Evolutionary conservation across 2,888 invertebrate genomes (phyloP).

Genomic region (Cryptocephalus primarius): DNA sequence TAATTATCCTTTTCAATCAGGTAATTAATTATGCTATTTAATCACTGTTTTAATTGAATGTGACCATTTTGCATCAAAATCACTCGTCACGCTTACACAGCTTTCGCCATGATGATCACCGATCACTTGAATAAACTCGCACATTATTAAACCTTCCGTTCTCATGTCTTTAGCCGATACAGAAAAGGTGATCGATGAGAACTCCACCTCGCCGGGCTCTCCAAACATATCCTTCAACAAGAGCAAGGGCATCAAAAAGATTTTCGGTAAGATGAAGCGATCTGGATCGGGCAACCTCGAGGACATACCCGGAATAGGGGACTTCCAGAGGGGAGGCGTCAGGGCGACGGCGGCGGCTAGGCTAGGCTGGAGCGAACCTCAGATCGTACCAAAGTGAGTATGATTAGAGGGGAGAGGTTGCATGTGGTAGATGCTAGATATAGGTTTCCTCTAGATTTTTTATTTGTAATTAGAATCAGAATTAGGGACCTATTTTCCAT

Average conservation of each 20-base stretch:
- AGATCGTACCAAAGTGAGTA: constrained; percentile 27
- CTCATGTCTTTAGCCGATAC: constrained; percentile 46
- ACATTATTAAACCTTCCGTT: too few relatives aligned
- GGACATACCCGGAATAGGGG: constrained; percentile 47
- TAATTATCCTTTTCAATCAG: too few relatives aligned
- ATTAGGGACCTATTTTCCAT: too few relatives aligned
- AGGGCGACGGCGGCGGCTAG: constrained; percentile 64
- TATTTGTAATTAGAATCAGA: neutral
- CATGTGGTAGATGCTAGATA: neutral
- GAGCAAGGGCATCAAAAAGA: constrained; percentile 51
- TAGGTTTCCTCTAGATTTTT: neutral
- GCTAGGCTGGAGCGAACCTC: constrained; percentile 48
- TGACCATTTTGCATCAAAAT: too few relatives aligned
- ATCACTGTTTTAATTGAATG: too few relatives aligned
- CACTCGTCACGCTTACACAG: too few relatives aligned
- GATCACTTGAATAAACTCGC: too few relatives aligned
- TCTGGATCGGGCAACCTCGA: constrained; percentile 62
- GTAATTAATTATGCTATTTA: too few relatives aligned
- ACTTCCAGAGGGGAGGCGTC: constrained; percentile 59
- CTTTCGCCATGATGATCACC: too few relatives aligned
- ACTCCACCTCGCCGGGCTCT: constrained; percentile 20
- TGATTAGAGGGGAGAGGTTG: neutral
- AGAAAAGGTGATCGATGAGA: constrained; percentile 43
- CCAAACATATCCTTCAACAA: constrained; percentile 41
- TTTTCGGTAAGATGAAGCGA: constrained; percentile 57